Evolutionary conservation across 1,140 invertebrate species (phyloP).

Genomic region (Ridgeia piscesae): DNA sequence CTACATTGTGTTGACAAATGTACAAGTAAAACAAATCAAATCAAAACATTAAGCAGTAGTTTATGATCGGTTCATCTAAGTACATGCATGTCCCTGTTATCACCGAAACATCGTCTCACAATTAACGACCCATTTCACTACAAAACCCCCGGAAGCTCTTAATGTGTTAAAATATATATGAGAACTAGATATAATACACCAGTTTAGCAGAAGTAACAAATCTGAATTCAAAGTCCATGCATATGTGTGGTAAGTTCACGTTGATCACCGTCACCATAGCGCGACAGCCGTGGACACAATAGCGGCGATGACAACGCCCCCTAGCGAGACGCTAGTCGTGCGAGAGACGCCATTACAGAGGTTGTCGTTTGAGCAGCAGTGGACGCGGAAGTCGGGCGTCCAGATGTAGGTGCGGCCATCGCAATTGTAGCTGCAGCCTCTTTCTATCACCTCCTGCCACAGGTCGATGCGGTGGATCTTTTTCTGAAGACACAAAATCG

Average conservation of each 20-base stretch:
- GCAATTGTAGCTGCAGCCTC: constrained; percentile 26
- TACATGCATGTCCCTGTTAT: too few species aligned
- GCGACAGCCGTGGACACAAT: not conserved
- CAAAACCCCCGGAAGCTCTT: too few species aligned
- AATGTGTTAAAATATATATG: too few species aligned
- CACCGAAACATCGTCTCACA: too few species aligned
- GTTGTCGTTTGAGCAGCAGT: constrained; percentile 22
- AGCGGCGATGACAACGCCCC: not conserved
- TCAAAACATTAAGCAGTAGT: not conserved
- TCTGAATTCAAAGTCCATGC: not conserved
- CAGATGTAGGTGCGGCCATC: constrained; percentile 20
- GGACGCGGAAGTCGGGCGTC: constrained; percentile 28
- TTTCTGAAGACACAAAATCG: constrained; percentile 20
- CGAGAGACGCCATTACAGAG: constrained; percentile 17
- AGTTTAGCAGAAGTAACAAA: not conserved
- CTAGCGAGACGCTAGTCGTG: constrained; percentile 6
- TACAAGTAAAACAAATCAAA: not conserved
- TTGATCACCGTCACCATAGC: not conserved
- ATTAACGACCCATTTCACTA: too few species aligned
- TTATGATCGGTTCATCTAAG: too few species aligned
- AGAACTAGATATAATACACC: not conserved
- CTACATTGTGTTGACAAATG: not conserved
- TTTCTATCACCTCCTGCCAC: constrained; percentile 27
- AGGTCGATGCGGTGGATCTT: constrained; percentile 23
- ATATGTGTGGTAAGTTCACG: not conserved